Percentiles rank a stretch among this genome's conserved stretches.
phyloP scores from a whole-genome alignment of 1,140 invertebrate species.

The Drosophila willistoni region DNA sequence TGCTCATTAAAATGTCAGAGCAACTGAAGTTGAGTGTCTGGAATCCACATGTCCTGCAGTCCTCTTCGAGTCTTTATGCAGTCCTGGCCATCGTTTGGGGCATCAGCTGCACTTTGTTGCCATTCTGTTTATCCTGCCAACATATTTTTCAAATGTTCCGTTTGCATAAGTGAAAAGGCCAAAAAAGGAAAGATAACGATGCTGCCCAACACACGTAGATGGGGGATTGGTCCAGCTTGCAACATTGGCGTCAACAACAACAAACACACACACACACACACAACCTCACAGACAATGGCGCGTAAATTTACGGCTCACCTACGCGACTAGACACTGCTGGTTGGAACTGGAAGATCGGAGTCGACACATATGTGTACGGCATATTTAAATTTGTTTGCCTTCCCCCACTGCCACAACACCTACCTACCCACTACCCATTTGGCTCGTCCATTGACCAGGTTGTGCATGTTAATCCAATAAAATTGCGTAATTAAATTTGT shows the following conservation, averaged over 20 bases:
- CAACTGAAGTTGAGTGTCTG: slow-evolving; percentile 53
- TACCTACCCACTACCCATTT: not conserved
- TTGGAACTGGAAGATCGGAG: slow-evolving; percentile 23
- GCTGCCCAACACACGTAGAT: not conserved
- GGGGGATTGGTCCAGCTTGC: slow-evolving; percentile 20
- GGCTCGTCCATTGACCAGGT: slow-evolving; percentile 43
- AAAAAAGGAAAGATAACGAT: slow-evolving; percentile 74
- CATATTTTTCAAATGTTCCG: slow-evolving; percentile 79
- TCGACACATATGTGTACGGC: slow-evolving; percentile 57
- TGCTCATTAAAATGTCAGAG: slow-evolving; percentile 78
- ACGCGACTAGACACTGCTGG: slow-evolving; percentile 67
- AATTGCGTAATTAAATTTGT: slow-evolving; percentile 81
- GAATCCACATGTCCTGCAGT: slow-evolving; percentile 29
- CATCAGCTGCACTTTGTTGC: slow-evolving; percentile 78
- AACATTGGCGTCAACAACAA: slow-evolving; percentile 73
- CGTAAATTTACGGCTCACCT: slow-evolving; percentile 78
- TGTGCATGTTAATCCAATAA: slow-evolving; percentile 74
- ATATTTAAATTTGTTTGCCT: slow-evolving; percentile 73
- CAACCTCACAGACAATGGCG: slow-evolving; percentile 57
- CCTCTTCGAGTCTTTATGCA: not conserved
- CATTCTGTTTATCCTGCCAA: slow-evolving; percentile 74
- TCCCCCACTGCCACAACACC: not conserved
- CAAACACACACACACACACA: slow-evolving; percentile 51
- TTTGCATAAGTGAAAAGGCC: slow-evolving; percentile 78
- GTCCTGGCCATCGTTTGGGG: slow-evolving; percentile 36